Evolutionary conservation across 2,888 invertebrate genomes (phyloP), one percentile per base, ranked within the genome.

Genomic region (Phrixothrix hirtus): DNA sequence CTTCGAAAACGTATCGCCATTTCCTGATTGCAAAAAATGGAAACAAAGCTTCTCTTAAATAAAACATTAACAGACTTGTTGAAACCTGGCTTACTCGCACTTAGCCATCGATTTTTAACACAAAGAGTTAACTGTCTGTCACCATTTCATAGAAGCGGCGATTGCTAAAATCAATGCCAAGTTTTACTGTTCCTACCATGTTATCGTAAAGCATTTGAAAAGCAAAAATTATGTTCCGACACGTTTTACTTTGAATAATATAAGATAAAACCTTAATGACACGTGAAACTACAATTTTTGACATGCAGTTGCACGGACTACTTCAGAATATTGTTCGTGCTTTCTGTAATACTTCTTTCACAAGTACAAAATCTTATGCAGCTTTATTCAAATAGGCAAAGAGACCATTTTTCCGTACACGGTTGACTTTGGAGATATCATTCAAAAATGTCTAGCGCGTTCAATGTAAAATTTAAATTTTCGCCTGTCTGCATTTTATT

Each of bases 11-110:
- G 21, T 21, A 21, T 21, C 21, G 21, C 21, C 21, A 21, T 21
- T 21, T 21, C 21, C 21, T 21, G 21, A 21, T 21, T 21, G 21
- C 21, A 21, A 21, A 43, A 50, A 44, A 54, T 43, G 34, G 46
- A 47, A 37, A 48, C 49, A 48, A 53, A 27, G 43, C 41, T 36
- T 41, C 38, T 55, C 51, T 46, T 46, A 55, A 52, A 60, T 58
- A 57, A 57, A 60, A 57, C 56, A 60, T 58, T 50, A 58, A 58
- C 52, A 41, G 48, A 59, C 60, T 60, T 60, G 60, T 60, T 60
- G 60, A 60, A 59, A 46, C 47, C 37, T 15, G 42, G 54, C 45
- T 46, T 52, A 55, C 55, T 43, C 44, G 44, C 50, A 55, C 50
- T 57, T 46, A 48, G 36, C 12, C 55, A 60, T 60, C 51, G 60